Base-by-base conservation (phyloP, 2,888 invertebrate species). In the Nemoura dubitans region DNA sequence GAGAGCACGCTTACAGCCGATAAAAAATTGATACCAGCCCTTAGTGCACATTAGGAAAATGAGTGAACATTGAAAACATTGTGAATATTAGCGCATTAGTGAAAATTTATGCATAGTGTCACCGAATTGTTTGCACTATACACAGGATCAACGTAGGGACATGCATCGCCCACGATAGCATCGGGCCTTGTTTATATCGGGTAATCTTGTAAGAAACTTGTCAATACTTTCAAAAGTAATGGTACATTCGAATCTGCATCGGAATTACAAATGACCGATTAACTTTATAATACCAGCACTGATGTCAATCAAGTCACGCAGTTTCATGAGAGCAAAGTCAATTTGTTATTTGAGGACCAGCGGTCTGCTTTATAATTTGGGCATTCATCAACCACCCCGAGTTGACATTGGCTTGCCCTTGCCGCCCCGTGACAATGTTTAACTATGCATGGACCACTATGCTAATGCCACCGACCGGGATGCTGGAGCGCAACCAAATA, bases 371-470 rank as follows among this genome's bases (percentile, higher is more conserved):
- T 26, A 78, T 78, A 78, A 78, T 78, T 78, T 78, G 78, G 14
- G 26, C 78, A 78, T 78, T 78, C 28, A 27, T 78, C 81, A 28
- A 30, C 28, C 81, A 30, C 29, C 81, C 30, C 30, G 30, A 28
- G 5, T 30, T 81, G 81, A 81, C 81, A 81, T 81, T 81, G 81
- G 28, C 25, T 5, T 30, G 28, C 81, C 81, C 81, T 81, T 81
- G 81, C n/a, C 14, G 81, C 30, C n/a, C n/a, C 6, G 29, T 30
- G n/a, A 81, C 28, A 28, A 3, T 28, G 29, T 28, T 81, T 81
- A 30, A 81, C 81, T 81, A 81, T 81, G 81, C 81, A 81, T 81
- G 30, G 28, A 81, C 30, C 21, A 6, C 30, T 81, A 81, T 81
- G 81, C 81, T 81, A 81, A 81, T 81, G 14, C 25, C 28, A 7